Evolutionary conservation across 2,888 invertebrate genomes (phyloP), one percentile per base, ranked within the genome.

Genomic region (Amphipoea lucens): DNA sequence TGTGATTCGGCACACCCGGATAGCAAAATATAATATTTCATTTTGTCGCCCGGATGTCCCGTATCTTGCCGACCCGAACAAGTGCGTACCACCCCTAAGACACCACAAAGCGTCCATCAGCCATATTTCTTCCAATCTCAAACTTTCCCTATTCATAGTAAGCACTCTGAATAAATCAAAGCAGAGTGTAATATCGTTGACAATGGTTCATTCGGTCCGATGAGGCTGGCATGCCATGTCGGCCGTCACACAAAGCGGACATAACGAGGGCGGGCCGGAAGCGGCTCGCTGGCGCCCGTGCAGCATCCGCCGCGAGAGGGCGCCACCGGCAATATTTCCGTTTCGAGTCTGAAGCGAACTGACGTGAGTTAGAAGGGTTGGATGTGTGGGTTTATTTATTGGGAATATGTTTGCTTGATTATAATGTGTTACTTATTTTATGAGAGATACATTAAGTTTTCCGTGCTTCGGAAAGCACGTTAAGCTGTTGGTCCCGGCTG

Each of bases 241-340:
- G 77, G 84, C 83, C 89, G 90, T 90, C 89, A 89, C 89, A 93
- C 93, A 94, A 94, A 93, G 93, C 91, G 88, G 84, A 86, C 92
- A 90, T 95, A 95, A 95, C 94, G 94, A 95, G 95, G 94, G 82
- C 94, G 90, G 90, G 91, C 94, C 95, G 96, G 96, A 96, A 92
- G 88, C 90, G 92, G 91, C 87, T 89, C 91, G 92, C 91, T 90
- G 91, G 90, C 92, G 92, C 91, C 89, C 90, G 91, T 93, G 92
- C 93, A 93, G 90, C 91, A 86, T 92, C 92, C 93, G 91, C 86
- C 88, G 88, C 88, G 89, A 84, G 91, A 90, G 90, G 88, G 90
- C 89, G 90, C 92, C 91, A 92, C 90, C 88, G 92, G 91, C 92
- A 93, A 94, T 94, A 95, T 93, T 94, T 95, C 95, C 95, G 93